These are phyloP conservation scores for Seriola rivoliana DNA, from an alignment of 2,113 vertebrate genomes.

Conservation along the genomic window DNA sequence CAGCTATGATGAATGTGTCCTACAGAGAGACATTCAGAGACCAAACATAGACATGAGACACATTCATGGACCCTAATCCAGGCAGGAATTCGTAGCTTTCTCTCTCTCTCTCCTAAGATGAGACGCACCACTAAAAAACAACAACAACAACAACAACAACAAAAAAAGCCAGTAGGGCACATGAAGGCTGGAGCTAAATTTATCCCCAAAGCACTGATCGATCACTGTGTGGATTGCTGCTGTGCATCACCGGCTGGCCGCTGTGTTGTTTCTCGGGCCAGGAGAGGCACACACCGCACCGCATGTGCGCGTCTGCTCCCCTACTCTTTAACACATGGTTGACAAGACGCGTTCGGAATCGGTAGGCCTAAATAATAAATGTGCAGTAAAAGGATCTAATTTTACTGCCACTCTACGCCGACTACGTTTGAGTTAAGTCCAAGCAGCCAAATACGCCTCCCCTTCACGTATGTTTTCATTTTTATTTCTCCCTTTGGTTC, in stretches of 20 bases:
- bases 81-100: constrained; percentile 32
- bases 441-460: neutral
- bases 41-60: constrained; percentile 30
- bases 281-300: constrained; percentile 38
- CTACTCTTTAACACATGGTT: constrained; percentile 74
- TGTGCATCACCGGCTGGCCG: constrained; percentile 53
- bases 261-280: constrained; percentile 28
- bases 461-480: constrained; percentile 15
- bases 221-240: constrained; percentile 57
- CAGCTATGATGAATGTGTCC: constrained; percentile 14
- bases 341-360: constrained; percentile 72
- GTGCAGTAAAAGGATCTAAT: constrained; percentile 81
- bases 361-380: constrained; percentile 81
- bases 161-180: neutral
- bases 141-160: neutral
- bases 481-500: constrained; percentile 19
- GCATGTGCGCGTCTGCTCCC: constrained; percentile 58
- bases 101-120: constrained; percentile 27
- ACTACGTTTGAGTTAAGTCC: constrained; percentile 20
- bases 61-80: constrained; percentile 51
- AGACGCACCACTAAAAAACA: constrained; percentile 10
- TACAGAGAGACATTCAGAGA: constrained; percentile 2
- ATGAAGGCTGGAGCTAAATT: constrained; percentile 56
- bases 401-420: constrained; percentile 59
- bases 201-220: constrained; percentile 67